A percentile compares a stretch with the other conserved stretches of the same genome.
phyloP scores from a whole-genome alignment of 1,140 invertebrate genomes.

The Drosophila auraria region DNA sequence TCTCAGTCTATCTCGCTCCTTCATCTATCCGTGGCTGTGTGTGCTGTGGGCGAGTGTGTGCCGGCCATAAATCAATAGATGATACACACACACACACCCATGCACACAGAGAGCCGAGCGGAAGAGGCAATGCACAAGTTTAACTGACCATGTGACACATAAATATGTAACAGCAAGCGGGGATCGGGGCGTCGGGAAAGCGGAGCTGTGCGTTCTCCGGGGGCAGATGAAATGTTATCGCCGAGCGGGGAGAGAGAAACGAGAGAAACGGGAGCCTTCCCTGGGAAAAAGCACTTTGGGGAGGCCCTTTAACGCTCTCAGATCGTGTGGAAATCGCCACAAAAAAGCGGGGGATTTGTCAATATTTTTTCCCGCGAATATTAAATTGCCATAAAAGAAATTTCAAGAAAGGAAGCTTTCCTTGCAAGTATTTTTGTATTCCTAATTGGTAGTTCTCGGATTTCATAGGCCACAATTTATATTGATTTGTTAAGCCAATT shows the following conservation, averaged over 20 bases:
- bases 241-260: background rate
- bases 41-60: slow-evolving; percentile 25
- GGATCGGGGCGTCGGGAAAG: background rate
- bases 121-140: slow-evolving; percentile 75
- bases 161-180: slow-evolving; percentile 51
- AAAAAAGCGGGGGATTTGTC: slow-evolving; percentile 27
- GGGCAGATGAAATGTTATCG: slow-evolving; percentile 40
- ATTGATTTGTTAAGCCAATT: background rate
- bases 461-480: background rate
- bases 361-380: slow-evolving; percentile 30
- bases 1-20: slow-evolving; percentile 42
- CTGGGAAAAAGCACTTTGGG: slow-evolving; percentile 30
- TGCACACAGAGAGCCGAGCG: slow-evolving; percentile 37
- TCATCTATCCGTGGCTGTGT: slow-evolving; percentile 22
- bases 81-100: slow-evolving; percentile 24
- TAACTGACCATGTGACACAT: slow-evolving; percentile 79
- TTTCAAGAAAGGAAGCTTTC: background rate
- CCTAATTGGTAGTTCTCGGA: background rate
- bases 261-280: background rate
- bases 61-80: slow-evolving; percentile 56
- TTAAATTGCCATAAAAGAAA: slow-evolving; percentile 17
- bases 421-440: background rate
- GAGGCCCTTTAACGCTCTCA: slow-evolving; percentile 25
- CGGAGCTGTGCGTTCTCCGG: slow-evolving; percentile 14
- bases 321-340: slow-evolving; percentile 42